A percentile compares a stretch with the other conserved stretches of the same genome.
Conservation (phyloP, 1,140 invertebrate species). For the Gryon sp. region DNA sequence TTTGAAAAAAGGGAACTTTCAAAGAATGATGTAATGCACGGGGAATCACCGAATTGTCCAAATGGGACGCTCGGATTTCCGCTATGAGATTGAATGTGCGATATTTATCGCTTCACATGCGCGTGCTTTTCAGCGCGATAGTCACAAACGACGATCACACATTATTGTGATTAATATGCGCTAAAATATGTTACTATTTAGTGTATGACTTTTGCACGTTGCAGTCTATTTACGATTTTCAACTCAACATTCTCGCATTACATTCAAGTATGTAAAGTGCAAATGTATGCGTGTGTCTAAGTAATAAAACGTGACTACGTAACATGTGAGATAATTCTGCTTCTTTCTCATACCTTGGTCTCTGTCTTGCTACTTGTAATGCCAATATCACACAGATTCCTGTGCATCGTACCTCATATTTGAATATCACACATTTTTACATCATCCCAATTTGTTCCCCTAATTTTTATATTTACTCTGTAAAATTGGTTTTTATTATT, state of each 20-base stretch:
- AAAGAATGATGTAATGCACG: constrained; percentile 28
- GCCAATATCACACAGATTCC: constrained; percentile 56
- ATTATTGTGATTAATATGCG: constrained; percentile 13
- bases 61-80: constrained; percentile 18
- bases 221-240: constrained; percentile 55
- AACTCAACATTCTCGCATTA: constrained; percentile 56
- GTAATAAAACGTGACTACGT: constrained; percentile 62
- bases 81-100: constrained; percentile 9
- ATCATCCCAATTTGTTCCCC: too few species aligned
- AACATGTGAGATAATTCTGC: constrained; percentile 61
- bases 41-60: constrained; percentile 30
- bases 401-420: constrained; percentile 41
- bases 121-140: constrained; percentile 15
- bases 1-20: constrained; percentile 30
- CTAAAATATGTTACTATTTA: constrained; percentile 47
- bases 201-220: constrained; percentile 47
- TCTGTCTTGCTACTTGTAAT: constrained; percentile 38
- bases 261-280: constrained; percentile 38
- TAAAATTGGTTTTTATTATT: too few species aligned
- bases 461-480: too few species aligned
- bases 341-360: constrained; percentile 50
- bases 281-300: constrained; percentile 8
- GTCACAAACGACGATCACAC: neutral
- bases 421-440: constrained; percentile 40
- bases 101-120: constrained; percentile 9